These are phyloP conservation scores for Poecilia latipinna DNA, from an alignment of 2,113 vertebrate genomes.

Conservation along the genomic window DNA sequence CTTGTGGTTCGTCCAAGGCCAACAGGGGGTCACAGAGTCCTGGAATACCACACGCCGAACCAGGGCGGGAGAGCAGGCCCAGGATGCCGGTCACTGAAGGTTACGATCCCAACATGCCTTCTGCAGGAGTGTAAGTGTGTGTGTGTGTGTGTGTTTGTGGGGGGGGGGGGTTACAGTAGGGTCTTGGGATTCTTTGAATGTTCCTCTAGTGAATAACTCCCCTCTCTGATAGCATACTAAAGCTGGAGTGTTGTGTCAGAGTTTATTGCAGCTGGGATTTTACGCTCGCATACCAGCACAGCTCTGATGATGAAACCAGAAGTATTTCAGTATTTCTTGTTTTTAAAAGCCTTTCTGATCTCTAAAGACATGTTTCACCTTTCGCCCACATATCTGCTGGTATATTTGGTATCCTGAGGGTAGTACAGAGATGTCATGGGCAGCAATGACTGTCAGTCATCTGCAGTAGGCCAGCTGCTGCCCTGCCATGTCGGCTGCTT, in stretches of 20 bases:
- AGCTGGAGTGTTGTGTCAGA: not conserved
- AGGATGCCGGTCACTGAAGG: slow-evolving; percentile 34
- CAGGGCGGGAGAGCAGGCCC: slow-evolving; percentile 21
- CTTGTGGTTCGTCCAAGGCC: not conserved
- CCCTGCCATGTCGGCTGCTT: slow-evolving; percentile 23
- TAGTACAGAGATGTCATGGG: not conserved
- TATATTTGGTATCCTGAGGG: not conserved
- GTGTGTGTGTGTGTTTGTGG: too few species aligned
- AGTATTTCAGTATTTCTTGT: not conserved
- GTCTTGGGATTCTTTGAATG: slow-evolving; percentile 49
- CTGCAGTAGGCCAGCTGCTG: slow-evolving; percentile 28
- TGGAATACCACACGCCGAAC: slow-evolving; percentile 33
- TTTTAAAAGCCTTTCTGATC: not conserved
- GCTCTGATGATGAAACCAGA: not conserved
- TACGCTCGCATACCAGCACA: not conserved
- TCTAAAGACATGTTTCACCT: not conserved
- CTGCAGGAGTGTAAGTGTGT: slow-evolving; percentile 2
- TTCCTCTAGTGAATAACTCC: slow-evolving; percentile 19
- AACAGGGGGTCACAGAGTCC: slow-evolving; percentile 19
- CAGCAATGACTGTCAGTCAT: slow-evolving; percentile 42
- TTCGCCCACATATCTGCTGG: not conserved
- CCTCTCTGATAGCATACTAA: slow-evolving; percentile 22
- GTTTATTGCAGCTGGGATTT: slow-evolving; percentile 28
- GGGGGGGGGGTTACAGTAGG: slow-evolving; percentile 11
- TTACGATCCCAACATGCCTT: slow-evolving; percentile 35